Evolutionary conservation across 2,888 invertebrate species (phyloP).

Genomic region (Drosophila incognita): DNA sequence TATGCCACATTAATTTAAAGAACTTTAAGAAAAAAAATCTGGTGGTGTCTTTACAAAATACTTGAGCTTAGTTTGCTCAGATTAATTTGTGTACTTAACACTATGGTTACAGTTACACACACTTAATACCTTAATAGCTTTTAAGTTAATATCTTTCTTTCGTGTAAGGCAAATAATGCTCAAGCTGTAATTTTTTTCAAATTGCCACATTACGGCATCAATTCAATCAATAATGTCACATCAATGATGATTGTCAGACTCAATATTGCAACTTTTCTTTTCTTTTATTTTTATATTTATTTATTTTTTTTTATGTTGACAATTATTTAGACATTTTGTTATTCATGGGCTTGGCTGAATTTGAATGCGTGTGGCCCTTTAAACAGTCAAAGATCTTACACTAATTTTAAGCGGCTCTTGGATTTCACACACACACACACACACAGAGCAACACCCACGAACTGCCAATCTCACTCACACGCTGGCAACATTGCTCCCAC

Average conservation of each 20-base stretch:
- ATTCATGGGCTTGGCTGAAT: constrained; percentile 33
- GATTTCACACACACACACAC: constrained; percentile 15
- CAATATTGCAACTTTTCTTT: constrained; percentile 1
- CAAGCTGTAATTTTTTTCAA: neutral
- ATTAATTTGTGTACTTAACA: neutral
- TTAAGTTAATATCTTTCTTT: neutral
- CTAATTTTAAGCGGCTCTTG: constrained; percentile 71
- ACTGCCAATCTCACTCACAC: constrained; percentile 35
- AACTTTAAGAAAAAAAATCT: neutral
- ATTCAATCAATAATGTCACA: constrained; percentile 1
- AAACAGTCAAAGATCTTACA: constrained; percentile 67
- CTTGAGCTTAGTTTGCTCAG: neutral
- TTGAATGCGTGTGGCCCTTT: constrained; percentile 52
- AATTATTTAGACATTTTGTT: constrained; percentile 50
- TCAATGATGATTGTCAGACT: neutral
- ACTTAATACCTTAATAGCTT: too few relatives aligned
- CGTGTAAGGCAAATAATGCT: neutral
- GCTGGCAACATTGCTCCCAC: constrained; percentile 46
- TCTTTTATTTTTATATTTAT: neutral
- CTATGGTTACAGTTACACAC: neutral
- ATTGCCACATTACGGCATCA: neutral
- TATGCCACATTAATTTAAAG: neutral
- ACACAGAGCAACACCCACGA: constrained; percentile 11
- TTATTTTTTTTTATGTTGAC: neutral
- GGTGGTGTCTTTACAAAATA: neutral